A percentile compares a stretch with the other conserved stretches of the same genome.
Evolutionary conservation across 2,888 invertebrate species (phyloP).

Genomic region (Bugulina stolonifera): DNA sequence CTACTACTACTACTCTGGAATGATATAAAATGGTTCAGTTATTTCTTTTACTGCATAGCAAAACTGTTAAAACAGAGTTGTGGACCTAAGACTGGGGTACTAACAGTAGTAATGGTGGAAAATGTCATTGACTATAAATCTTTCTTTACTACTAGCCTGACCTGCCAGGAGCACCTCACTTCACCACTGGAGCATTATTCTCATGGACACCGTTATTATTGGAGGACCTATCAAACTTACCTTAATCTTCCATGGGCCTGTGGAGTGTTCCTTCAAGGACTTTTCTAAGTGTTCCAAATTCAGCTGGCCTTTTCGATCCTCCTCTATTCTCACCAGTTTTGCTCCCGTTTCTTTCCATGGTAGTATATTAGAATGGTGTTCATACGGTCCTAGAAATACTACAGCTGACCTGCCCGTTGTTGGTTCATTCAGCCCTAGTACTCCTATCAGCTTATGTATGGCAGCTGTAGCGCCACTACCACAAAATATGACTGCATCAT

Average conservation of each 20-base stretch:
- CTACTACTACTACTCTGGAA: too few relatives aligned
- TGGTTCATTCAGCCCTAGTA: conserved; percentile 31
- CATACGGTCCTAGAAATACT: conserved; percentile 29
- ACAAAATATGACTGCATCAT: conserved; percentile 30
- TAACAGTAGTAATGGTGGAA: too few relatives aligned
- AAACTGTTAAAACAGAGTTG: too few relatives aligned
- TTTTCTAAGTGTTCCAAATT: conserved; percentile 32
- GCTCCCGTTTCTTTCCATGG: conserved; percentile 30
- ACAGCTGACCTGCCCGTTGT: conserved; percentile 3
- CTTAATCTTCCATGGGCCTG: background rate
- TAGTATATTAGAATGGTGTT: conserved; percentile 30
- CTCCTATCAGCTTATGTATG: conserved; percentile 28
- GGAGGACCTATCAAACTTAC: too few relatives aligned
- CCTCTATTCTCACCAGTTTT: conserved; percentile 31
- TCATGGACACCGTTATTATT: too few relatives aligned
- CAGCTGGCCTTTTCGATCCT: conserved; percentile 32
- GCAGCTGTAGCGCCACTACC: conserved; percentile 30
- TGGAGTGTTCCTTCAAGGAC: conserved; percentile 31
- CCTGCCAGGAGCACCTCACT: too few relatives aligned
- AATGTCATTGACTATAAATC: too few relatives aligned
- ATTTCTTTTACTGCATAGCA: too few relatives aligned
- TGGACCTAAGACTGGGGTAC: too few relatives aligned
- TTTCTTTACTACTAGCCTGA: too few relatives aligned
- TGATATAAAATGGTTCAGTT: too few relatives aligned
- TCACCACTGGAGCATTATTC: too few relatives aligned